phyloP scores from a whole-genome alignment of 2,888 invertebrate species.

The Sarcophaga variegata region DNA sequence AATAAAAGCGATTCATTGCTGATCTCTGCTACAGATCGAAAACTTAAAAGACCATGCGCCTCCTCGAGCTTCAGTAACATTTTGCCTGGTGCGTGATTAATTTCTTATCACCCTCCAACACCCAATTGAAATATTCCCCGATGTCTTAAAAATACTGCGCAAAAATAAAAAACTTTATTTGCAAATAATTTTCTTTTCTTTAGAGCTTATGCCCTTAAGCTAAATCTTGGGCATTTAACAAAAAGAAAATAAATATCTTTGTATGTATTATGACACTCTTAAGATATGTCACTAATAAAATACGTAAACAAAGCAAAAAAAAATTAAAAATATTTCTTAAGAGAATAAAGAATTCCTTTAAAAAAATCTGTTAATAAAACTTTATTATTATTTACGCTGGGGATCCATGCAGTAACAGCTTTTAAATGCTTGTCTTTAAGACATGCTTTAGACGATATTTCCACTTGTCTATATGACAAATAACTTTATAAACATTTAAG shows the following conservation, averaged over 20 bases:
- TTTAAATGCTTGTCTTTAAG: constrained; percentile 20
- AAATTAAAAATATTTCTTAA: constrained; percentile 30
- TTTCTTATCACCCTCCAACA: too few species aligned
- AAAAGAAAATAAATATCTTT: constrained; percentile 50
- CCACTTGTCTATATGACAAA: constrained; percentile 66
- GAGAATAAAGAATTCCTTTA: constrained; percentile 1
- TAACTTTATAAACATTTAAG: constrained; percentile 66
- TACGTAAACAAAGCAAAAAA: constrained; percentile 11
- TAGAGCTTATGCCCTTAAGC: constrained; percentile 57
- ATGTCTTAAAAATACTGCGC: background rate
- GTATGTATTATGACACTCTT: constrained; percentile 68
- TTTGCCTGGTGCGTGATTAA: too few species aligned
- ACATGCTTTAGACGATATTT: constrained; percentile 29
- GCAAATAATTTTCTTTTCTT: constrained; percentile 53
- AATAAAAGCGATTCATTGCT: too few species aligned
- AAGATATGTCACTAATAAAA: constrained; percentile 65
- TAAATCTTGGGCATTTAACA: background rate
- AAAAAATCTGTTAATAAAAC: constrained; percentile 71
- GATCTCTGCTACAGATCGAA: too few species aligned
- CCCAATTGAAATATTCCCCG: constrained; percentile 32
- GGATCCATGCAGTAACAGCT: constrained; percentile 74
- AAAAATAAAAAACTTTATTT: constrained; percentile 29
- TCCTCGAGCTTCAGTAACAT: fast-evolving
- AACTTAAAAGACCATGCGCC: too few species aligned
- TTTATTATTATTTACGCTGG: constrained; percentile 78